Evolutionary conservation across 2,113 vertebrate species (phyloP), one percentile per base, ranked within the genome.

Genomic region (Clinocottus analis): DNA sequence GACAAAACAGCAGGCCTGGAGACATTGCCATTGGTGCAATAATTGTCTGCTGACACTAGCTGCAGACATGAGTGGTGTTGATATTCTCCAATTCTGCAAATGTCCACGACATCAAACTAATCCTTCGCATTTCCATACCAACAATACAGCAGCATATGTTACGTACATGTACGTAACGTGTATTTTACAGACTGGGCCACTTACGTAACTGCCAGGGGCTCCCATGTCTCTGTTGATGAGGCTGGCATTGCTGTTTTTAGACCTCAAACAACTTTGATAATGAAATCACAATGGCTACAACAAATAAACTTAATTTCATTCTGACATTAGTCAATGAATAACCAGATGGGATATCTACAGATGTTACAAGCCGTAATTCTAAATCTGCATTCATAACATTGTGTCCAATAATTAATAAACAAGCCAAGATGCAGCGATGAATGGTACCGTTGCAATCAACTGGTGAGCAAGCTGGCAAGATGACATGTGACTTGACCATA

Each of bases 401-500:
- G 9, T 72, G 62, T 75, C 37, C 60, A 79, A 61, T 68, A 69
- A 70, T 79, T 58, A 70, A 23, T 58, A 10, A 45, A 63, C 49
- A 67, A 56, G 55, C 49, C 2, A 7, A 83, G 70, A 84, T 65
- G 83, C 61, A 74, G 33, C 75, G 37, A 58, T 70, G 66, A 80
- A 82, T 82, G 71, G 53, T 45, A 61, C 41, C n/a, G 1, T 78
- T 78, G 60, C 69, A 79, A 76, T 80, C 81, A 83, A 49, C 53
- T 29, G 45, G 51, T 25, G 77, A 77, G 56, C 62, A 55, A 56
- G 62, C 67, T 66, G 72, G 43, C 43, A 14, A 63, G 73, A 84
- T 81, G 69, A 74, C 81, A 63, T 12, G 51, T 10, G 60, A 82
- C 83, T 65, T 55, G 37, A 70, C 45, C 80, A 72, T 85, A 88